Conservation (phyloP, 2,888 invertebrate species). For the Spodoptera picta region DNA sequence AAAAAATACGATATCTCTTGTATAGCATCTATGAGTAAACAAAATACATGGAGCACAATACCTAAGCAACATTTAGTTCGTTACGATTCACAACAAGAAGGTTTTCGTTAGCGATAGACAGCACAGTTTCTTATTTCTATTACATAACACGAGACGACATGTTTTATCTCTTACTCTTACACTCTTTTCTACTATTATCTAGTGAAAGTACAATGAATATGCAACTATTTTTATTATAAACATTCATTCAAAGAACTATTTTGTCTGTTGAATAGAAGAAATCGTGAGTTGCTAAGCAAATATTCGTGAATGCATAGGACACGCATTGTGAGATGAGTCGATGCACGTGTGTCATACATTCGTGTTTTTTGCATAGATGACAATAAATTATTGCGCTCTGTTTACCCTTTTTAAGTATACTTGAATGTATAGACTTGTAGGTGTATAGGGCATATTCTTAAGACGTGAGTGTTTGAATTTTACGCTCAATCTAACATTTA, state of each 20-base stretch:
- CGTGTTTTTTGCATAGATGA: slow-evolving; percentile 63
- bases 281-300: slow-evolving; percentile 68
- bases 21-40: slow-evolving; percentile 4
- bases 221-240: slow-evolving; percentile 25
- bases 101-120: slow-evolving; percentile 1
- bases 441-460: slow-evolving; percentile 12
- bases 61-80: slow-evolving; percentile 5
- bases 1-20: too few species aligned
- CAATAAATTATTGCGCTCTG: slow-evolving; percentile 76
- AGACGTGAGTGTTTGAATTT: slow-evolving; percentile 34
- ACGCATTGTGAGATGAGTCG: slow-evolving; percentile 69
- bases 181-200: neutral
- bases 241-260: slow-evolving; percentile 55
- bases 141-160: slow-evolving; percentile 11
- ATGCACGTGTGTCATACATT: slow-evolving; percentile 78
- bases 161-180: slow-evolving; percentile 13
- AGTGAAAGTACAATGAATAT: slow-evolving; percentile 33
- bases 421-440: slow-evolving; percentile 41
- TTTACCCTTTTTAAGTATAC: slow-evolving; percentile 66
- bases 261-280: slow-evolving; percentile 62
- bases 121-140: neutral
- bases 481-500: slow-evolving; percentile 22
- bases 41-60: slow-evolving; percentile 11
- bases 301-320: slow-evolving; percentile 72
- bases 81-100: slow-evolving; percentile 3